These are phyloP conservation scores for Meleagris gallopavo DNA, from an alignment of 2,113 vertebrate species.

Conservation along the genomic window DNA sequence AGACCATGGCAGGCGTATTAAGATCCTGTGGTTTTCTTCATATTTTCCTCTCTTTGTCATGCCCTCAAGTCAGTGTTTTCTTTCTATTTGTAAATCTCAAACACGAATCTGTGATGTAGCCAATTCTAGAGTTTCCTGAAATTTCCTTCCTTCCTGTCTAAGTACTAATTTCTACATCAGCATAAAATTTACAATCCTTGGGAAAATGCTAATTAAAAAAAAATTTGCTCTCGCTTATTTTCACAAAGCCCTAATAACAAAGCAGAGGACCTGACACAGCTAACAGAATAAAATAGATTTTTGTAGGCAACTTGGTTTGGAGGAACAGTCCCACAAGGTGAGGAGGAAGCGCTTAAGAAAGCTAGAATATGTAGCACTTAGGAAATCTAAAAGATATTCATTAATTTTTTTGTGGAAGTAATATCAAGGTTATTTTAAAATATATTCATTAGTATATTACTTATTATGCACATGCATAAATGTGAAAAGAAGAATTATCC, in stretches of 20 bases:
- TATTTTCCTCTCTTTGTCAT: not conserved
- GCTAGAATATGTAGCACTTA: not conserved
- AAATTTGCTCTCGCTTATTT: not conserved
- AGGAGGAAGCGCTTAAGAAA: not conserved
- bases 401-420: conserved; percentile 8
- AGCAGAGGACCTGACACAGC: not conserved
- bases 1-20: not conserved
- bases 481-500: not conserved
- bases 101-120: not conserved
- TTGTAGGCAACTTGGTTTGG: not conserved
- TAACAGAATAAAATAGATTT: not conserved
- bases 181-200: not conserved
- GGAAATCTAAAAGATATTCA: not conserved
- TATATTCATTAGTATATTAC: not conserved
- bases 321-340: not conserved
- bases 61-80: not conserved
- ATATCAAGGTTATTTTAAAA: not conserved
- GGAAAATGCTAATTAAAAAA: not conserved
- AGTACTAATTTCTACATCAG: not conserved
- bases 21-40: not conserved
- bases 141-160: not conserved
- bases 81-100: not conserved
- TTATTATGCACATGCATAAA: conserved; percentile 44
- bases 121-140: not conserved
- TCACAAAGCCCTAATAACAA: not conserved